These are phyloP conservation scores for Phymanthus crucifer DNA, from an alignment of 92 coral and sea anemone genomes.

Conservation along the genomic window DNA sequence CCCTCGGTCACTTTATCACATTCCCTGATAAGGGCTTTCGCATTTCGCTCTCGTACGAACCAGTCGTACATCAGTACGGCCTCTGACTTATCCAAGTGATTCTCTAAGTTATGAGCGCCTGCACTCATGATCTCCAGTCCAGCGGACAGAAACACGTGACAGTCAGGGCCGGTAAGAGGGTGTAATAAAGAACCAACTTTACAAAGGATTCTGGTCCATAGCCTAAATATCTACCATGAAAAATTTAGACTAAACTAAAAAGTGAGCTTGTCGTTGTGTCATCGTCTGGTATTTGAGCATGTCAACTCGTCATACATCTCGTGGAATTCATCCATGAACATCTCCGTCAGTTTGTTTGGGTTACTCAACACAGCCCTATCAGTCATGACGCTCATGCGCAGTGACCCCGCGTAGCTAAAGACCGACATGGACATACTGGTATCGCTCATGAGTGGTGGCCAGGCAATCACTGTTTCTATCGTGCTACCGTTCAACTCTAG, in stretches of 20 bases:
- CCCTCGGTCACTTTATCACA: too few species aligned
- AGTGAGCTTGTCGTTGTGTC: neutral
- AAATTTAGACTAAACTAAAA: neutral
- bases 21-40: too few species aligned
- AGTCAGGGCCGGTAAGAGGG: too few species aligned
- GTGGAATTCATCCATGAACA: constrained; percentile 75
- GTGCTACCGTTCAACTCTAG: constrained; percentile 77
- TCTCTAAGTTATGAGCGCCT: too few species aligned
- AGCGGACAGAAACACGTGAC: too few species aligned
- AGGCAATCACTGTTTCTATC: constrained; percentile 84
- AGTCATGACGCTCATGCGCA: constrained; percentile 86
- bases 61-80: too few species aligned
- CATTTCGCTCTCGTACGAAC: too few species aligned
- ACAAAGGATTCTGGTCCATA: too few species aligned
- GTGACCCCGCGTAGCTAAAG: constrained; percentile 91
- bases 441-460: constrained; percentile 97
- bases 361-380: constrained; percentile 80
- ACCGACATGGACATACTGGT: constrained; percentile 90
- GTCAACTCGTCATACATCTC: constrained; percentile 66
- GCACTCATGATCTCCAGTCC: too few species aligned
- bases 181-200: too few species aligned
- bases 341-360: constrained; percentile 76
- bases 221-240: too few species aligned
- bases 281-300: neutral
- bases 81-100: too few species aligned